Base-by-base conservation (phyloP, 2,797 vertebrate species). In the Scomberomorus guttatus region DNA sequence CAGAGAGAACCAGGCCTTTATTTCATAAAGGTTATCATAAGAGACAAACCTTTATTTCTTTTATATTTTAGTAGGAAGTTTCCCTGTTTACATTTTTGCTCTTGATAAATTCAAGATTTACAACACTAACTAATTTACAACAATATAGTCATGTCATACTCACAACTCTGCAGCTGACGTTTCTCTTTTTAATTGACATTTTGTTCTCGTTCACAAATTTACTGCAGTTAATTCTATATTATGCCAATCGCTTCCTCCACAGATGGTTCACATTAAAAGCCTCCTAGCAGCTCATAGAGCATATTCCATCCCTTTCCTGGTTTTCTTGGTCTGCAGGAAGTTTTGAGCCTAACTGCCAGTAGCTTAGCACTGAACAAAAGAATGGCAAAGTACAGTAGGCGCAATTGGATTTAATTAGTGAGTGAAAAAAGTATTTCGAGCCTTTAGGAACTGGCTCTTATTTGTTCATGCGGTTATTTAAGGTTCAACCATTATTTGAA, bases 221-320 rank as follows among this genome's bases (percentile, higher is more conserved):
- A 60, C 17, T 42, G 15, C 59, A 50, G 14, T 51, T 24, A 1
- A 9, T 48, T 39, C 3, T 1, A 12, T 14, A 3, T 66, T 4
- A 48, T 42, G 24, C 10, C 22, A 65, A 29, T 75, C 13, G 69
- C 12, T 17, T 81, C n/a, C 42, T 69, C 13, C 32, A 22, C 29
- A 56, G 25, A 50, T 60, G 18, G 60, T 80, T 84, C 57, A 80
- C 18, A 67, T 77, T 60, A 72, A 42, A 82, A 77, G 24, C 50
- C 54, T 52, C 69, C 27, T 0, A 58, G 32, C 51, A 55, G 15
- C 32, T 75, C 25, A 9, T 9, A 32, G 18, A 2, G 44, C 71
- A 48, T 50, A 48, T 60, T 57, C 29, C 14, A n/a, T 12, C 22
- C 2, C 29, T 37, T 44, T 51, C 17, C 18, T 34, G n/a, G 42